Evolutionary conservation across 2,113 vertebrate species (phyloP).

Genomic region (Anhinga anhinga): DNA sequence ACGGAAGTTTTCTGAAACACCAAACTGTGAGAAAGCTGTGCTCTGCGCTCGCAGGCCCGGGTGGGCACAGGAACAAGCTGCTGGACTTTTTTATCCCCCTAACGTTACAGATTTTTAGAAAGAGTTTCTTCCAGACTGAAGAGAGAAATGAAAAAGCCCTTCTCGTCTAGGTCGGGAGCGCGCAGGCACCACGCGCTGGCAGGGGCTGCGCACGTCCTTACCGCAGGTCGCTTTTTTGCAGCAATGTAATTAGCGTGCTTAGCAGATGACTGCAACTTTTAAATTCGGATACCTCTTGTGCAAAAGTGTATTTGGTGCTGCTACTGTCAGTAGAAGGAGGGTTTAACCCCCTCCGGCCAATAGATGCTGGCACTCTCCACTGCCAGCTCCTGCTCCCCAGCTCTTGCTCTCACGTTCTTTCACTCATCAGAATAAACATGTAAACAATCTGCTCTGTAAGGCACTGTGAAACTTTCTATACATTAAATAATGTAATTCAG

Average conservation of each 20-base stretch:
- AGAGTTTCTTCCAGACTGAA: not conserved
- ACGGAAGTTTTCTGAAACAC: not conserved
- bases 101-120: not conserved
- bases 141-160: not conserved
- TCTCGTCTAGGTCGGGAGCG: rapidly evolving
- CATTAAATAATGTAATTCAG: not conserved
- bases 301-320: rapidly evolving
- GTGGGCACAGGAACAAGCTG: not conserved
- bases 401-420: not conserved
- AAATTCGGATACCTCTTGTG: rapidly evolving
- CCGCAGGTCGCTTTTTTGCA: rapidly evolving
- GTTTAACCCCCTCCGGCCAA: rapidly evolving
- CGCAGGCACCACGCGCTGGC: not conserved
- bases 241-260: rapidly evolving
- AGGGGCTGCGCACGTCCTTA: not conserved
- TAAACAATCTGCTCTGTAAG: not conserved
- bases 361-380: rapidly evolving
- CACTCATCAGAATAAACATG: not conserved
- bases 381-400: not conserved
- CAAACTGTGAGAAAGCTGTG: not conserved
- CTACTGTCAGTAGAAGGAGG: rapidly evolving
- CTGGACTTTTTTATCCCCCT: not conserved
- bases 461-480: not conserved
- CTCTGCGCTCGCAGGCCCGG: rapidly evolving
- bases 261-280: too few species aligned